Conservation (phyloP, 2,797 vertebrate genomes). For the Gadopsis marmoratus region DNA sequence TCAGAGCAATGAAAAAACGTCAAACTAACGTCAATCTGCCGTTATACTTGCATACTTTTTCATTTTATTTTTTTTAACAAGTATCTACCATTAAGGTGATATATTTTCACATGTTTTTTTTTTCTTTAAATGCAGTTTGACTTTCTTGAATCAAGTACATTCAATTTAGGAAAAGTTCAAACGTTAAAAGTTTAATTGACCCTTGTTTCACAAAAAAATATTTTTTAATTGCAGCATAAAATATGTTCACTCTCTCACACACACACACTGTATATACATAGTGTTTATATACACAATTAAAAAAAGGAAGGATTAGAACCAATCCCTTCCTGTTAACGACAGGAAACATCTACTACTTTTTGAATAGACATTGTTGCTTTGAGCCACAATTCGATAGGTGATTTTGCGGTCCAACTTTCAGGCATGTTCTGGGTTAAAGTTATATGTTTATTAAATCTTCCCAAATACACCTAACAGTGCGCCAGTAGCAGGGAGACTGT, state of each 20-base stretch:
- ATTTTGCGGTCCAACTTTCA: slow-evolving; percentile 63
- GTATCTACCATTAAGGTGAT: neutral
- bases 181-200: neutral
- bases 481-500: slow-evolving; percentile 48
- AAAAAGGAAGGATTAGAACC: slow-evolving; percentile 54
- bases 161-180: neutral
- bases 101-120: neutral
- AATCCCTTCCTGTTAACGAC: slow-evolving; percentile 61
- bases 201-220: neutral
- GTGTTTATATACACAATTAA: slow-evolving; percentile 48
- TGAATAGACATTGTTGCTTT: slow-evolving; percentile 78
- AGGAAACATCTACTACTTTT: slow-evolving; percentile 79
- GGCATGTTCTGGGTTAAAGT: slow-evolving; percentile 67
- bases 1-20: neutral
- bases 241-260: neutral
- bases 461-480: slow-evolving; percentile 57
- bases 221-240: neutral
- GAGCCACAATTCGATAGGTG: slow-evolving; percentile 64
- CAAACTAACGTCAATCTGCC: neutral
- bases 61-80: neutral
- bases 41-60: neutral
- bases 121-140: neutral
- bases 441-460: slow-evolving; percentile 79
- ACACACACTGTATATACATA: neutral
- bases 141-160: neutral